Evolutionary conservation across 2,797 vertebrate species (phyloP), one percentile per base, ranked within the genome.

Genomic region (Molossus molossus): DNA sequence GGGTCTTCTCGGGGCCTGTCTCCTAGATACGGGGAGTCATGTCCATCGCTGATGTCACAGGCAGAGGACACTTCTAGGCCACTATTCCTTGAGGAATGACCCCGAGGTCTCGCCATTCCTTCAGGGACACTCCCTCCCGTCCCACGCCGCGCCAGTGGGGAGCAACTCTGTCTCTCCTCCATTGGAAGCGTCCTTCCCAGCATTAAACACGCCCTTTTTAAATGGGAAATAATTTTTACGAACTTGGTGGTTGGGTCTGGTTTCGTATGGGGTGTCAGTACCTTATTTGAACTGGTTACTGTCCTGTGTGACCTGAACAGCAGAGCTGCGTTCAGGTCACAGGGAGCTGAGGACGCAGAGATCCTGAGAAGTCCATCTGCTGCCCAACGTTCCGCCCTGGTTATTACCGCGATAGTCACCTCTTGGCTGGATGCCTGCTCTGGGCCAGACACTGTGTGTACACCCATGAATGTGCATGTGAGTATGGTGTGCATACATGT

Each of bases 11-110:
- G 60, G 75, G 87, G 69, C 0, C 0, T 27, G 27, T 37, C 69
- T 50, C 70, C 29, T 21, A 23, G 50, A 37, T 33, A 5, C 14
- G 48, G 0, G 1, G 91, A 76, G 53, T 97, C 97, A 50, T 77
- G 86, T 58, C 95, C 83, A 95, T 77, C 91, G 94, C 94, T 84
- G 55, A 85, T 90, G 85, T 91, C 94, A 86, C 91, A 73, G 85
- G 96, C 90, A 87, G 95, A 37, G 80, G 21, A 7, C 69, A 90
- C 75, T 89, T 97, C 1, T 33, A 96, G 86, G 88, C 67, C 76
- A 13, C 62, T 25, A 23, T 90, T 85, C 97, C 33, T 33, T 33
- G 33, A 33, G 33, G 33, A 33, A 33, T 33, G 33, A 33, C 33
- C 95, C 79, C 91, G 13, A 76, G 70, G 45, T 82, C 55, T 45